Conservation (phyloP, 1,140 invertebrate species). For the Apis cerana region DNA sequence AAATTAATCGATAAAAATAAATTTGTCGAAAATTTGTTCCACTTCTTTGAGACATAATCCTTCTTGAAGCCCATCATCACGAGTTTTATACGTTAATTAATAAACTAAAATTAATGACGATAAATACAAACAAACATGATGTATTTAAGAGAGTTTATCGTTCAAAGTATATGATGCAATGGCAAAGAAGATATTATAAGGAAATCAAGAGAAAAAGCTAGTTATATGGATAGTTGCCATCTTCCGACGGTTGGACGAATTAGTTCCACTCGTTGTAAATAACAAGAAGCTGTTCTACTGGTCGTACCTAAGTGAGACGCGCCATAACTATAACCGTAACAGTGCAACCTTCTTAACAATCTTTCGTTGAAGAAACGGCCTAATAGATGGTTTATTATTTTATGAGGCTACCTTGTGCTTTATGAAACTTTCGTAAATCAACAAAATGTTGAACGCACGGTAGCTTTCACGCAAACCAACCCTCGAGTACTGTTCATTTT, state of each 20-base stretch:
- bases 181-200: too few relatives aligned
- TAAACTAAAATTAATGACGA: background rate
- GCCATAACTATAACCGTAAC: slow-evolving; percentile 25
- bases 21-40: too few relatives aligned
- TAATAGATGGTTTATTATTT: slow-evolving; percentile 78
- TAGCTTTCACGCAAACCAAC: slow-evolving; percentile 55
- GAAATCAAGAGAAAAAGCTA: background rate
- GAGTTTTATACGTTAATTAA: too few relatives aligned
- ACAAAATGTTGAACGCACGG: slow-evolving; percentile 40
- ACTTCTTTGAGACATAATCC: too few relatives aligned
- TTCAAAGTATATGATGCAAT: background rate
- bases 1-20: too few relatives aligned
- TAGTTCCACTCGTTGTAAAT: slow-evolving; percentile 70
- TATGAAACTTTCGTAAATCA: slow-evolving; percentile 62
- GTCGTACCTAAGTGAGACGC: background rate
- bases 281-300: slow-evolving; percentile 39
- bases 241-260: background rate
- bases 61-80: too few relatives aligned
- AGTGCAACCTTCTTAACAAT: background rate
- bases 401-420: slow-evolving; percentile 72
- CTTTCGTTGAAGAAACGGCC: slow-evolving; percentile 4
- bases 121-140: background rate
- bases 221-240: background rate
- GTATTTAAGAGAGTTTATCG: background rate
- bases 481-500: background rate